phyloP scores from a whole-genome alignment of 2,888 invertebrate genomes.

The Drosophila nr. fundita region DNA sequence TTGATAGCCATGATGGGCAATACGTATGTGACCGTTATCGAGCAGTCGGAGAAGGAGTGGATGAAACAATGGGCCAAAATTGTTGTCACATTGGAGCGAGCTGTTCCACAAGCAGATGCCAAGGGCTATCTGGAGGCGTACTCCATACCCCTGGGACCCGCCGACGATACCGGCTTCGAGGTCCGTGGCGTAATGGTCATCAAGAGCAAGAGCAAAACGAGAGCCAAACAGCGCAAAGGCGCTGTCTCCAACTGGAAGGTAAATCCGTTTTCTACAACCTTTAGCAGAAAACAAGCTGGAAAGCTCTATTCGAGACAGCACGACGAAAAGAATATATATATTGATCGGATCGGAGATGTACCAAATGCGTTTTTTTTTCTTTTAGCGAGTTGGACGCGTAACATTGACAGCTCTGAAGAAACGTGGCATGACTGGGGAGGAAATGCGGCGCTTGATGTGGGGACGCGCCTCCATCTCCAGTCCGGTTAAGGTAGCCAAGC shows the following conservation, averaged over 20 bases:
- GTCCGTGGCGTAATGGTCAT: conserved; percentile 98
- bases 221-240: conserved; percentile 97
- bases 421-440: conserved; percentile 94
- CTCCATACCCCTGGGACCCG: conserved; percentile 95
- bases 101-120: conserved; percentile 95
- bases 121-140: conserved; percentile 97
- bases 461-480: conserved; percentile 94
- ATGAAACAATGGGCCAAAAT: conserved; percentile 99
- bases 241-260: conserved; percentile 99
- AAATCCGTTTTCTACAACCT: not conserved
- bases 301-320: not conserved
- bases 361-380: not conserved
- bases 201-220: conserved; percentile 97
- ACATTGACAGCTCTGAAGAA: conserved; percentile 93
- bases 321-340: not conserved
- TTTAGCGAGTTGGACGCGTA: conserved; percentile 92
- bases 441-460: conserved; percentile 95
- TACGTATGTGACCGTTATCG: conserved; percentile 98
- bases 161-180: conserved; percentile 93
- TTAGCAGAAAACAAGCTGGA: not conserved
- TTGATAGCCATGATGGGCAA: conserved; percentile 99
- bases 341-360: not conserved
- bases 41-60: conserved; percentile 99
- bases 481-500: conserved; percentile 90
- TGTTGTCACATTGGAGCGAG: conserved; percentile 97